These are phyloP conservation scores for Orthosia cruda DNA, from an alignment of 2,888 invertebrate species.

Conservation along the genomic window DNA sequence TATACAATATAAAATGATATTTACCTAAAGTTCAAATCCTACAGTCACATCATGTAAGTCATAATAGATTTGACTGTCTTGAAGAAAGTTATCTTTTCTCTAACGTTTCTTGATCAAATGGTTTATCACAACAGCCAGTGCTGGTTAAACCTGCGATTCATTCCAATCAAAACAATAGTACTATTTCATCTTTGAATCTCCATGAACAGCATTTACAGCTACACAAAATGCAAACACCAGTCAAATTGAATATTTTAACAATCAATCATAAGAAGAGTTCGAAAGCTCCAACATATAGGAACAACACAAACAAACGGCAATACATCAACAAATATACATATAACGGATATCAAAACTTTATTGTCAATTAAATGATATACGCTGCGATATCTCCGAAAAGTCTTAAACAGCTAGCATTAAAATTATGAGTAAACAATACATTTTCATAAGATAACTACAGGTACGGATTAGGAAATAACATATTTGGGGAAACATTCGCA, in stretches of 20 bases:
- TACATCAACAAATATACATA: constrained; percentile 23
- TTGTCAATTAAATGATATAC: constrained; percentile 76
- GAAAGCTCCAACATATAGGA: neutral
- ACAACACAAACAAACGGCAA: constrained; percentile 17
- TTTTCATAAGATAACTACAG: constrained; percentile 63
- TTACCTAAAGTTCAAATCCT: neutral
- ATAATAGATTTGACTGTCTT: neutral
- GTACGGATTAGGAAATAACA: constrained; percentile 51
- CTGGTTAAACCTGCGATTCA: neutral
- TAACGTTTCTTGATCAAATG: neutral
- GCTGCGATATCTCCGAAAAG: constrained; percentile 58
- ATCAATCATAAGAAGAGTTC: constrained; percentile 28
- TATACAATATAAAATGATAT: neutral
- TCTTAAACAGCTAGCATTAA: constrained; percentile 55
- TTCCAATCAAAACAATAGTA: neutral
- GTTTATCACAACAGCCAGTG: neutral
- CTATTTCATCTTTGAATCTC: neutral
- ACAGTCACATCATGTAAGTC: neutral
- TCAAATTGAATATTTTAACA: neutral
- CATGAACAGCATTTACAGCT: neutral
- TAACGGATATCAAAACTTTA: constrained; percentile 62
- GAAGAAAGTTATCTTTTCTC: neutral
- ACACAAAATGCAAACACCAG: constrained; percentile 20
- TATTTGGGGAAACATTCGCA: constrained; percentile 21
- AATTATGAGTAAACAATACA: constrained; percentile 51